A percentile compares a stretch with the other conserved stretches of the same genome.
Conservation (phyloP, 37 sponge, comb jelly and placozoan species). For the Halisarca cf. caerulea region DNA sequence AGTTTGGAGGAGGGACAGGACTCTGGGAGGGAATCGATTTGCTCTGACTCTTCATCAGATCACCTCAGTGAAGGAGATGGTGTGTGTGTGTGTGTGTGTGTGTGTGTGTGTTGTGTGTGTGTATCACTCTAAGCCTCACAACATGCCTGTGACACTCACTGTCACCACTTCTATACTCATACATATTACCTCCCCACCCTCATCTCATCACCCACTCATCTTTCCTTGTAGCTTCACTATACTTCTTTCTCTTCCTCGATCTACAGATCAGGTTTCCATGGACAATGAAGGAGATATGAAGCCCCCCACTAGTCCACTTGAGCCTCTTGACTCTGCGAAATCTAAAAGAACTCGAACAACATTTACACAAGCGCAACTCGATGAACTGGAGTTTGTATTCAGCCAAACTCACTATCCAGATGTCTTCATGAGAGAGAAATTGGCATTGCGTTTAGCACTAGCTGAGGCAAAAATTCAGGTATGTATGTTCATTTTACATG, state of each 20-base stretch:
- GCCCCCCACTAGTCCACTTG: not conserved
- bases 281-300: not conserved
- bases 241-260: not conserved
- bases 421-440: conserved; percentile 71
- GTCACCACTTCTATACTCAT: not conserved
- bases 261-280: not conserved
- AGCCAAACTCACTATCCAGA: conserved; percentile 83
- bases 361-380: conserved; percentile 70
- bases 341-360: conserved; percentile 71
- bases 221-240: not conserved
- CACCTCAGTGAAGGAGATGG: not conserved
- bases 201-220: not conserved
- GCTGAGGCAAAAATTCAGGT: conserved; percentile 82
- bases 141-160: not conserved
- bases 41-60: not conserved
- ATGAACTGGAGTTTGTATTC: conserved; percentile 75
- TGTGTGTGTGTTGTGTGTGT: no score
- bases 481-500: not conserved
- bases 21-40: conserved; percentile 12
- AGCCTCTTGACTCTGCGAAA: not conserved
- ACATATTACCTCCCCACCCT: not conserved
- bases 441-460: conserved; percentile 57
- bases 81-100: not conserved
- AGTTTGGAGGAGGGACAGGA: conserved; percentile 20
- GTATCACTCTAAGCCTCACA: no score